A percentile compares a stretch with the other conserved stretches of the same genome.
Evolutionary conservation across 1,140 invertebrate species (phyloP).

Genomic region (Lerema accius): DNA sequence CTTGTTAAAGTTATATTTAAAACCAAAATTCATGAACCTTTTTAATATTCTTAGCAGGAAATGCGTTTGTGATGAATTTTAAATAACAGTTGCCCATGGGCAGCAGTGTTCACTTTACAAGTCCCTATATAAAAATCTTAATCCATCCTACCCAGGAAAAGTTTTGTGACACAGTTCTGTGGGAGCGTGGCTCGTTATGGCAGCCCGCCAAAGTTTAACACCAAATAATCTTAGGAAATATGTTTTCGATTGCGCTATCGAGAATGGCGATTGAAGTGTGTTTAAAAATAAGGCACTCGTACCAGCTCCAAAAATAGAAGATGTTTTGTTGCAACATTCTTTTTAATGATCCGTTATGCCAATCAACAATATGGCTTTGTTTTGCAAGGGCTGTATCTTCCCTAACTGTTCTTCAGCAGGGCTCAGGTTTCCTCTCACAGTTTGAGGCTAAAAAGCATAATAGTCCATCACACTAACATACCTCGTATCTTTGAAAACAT

Average conservation of each 20-base stretch:
- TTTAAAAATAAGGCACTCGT: not conserved
- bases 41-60: no score
- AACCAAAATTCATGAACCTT: no score
- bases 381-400: not conserved
- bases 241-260: not conserved
- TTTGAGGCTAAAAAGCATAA: no score
- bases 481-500: no score
- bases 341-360: not conserved
- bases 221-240: constrained; percentile 8
- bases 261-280: not conserved
- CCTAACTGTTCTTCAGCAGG: no score
- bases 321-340: not conserved
- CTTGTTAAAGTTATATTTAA: no score
- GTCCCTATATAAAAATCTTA: no score
- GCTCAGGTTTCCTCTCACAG: no score
- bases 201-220: constrained; percentile 18
- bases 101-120: no score
- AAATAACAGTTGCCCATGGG: no score
- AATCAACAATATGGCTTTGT: not conserved
- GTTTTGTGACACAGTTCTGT: constrained; percentile 2
- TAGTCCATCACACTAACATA: no score
- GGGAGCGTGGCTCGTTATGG: constrained; percentile 13
- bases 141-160: not conserved
- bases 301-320: not conserved
- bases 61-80: no score